phyloP scores from a whole-genome alignment of 2,888 invertebrate species.

The Drepana falcataria region DNA sequence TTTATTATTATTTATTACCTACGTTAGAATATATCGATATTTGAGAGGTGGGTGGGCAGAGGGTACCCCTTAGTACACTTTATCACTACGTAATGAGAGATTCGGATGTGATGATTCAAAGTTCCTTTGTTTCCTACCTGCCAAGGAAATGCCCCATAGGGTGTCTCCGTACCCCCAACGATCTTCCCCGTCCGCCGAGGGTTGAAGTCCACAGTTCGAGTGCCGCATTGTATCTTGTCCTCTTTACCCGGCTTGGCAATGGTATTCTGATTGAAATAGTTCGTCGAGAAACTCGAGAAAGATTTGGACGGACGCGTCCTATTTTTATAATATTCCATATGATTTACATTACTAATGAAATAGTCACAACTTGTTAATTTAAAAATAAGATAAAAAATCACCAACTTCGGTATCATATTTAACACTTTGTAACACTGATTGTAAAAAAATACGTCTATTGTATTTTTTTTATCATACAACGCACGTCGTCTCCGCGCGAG shows the following conservation, averaged over 20 bases:
- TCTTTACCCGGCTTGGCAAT: slow-evolving; percentile 39
- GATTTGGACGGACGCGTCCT: slow-evolving; percentile 64
- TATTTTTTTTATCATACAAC: slow-evolving; percentile 6
- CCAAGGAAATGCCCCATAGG: slow-evolving; percentile 87
- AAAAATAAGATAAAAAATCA: slow-evolving; percentile 22
- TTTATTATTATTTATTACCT: too few species aligned
- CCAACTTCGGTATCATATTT: slow-evolving; percentile 25
- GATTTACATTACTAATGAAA: slow-evolving; percentile 51
- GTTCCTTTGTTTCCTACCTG: slow-evolving; percentile 65
- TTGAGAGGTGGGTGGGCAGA: too few species aligned
- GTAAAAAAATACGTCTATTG: background rate
- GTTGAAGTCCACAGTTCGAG: slow-evolving; percentile 77
- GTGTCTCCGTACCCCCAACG: slow-evolving; percentile 83
- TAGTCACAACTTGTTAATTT: slow-evolving; percentile 32
- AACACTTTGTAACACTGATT: background rate
- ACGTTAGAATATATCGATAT: too few species aligned
- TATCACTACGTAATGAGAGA: too few species aligned
- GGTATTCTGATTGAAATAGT: slow-evolving; percentile 61
- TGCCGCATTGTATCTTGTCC: slow-evolving; percentile 76
- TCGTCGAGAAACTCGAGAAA: slow-evolving; percentile 59
- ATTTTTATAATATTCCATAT: slow-evolving; percentile 60
- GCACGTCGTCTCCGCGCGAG: slow-evolving; percentile 42
- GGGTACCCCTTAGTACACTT: too few species aligned
- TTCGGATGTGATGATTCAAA: too few species aligned
- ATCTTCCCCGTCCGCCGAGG: slow-evolving; percentile 80